Evolutionary conservation across 2,888 invertebrate genomes (phyloP), one percentile per base, ranked within the genome.

Genomic region (Tenthredo distinguenda): DNA sequence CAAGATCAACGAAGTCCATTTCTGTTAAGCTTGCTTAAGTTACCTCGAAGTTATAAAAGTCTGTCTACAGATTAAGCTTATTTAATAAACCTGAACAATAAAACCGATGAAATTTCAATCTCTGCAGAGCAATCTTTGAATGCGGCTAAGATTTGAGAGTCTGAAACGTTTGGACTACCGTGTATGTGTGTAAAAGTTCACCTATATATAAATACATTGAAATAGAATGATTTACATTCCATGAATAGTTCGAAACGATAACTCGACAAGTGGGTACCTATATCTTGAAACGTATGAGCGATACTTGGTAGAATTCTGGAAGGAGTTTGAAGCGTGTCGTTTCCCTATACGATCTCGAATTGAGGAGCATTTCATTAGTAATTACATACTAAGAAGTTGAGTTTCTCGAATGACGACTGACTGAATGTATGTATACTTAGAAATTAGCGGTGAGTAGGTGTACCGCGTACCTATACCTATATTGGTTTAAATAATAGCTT

Each of bases 351-450:
- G 34, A 34, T 7, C 50, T 18, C 76, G 47, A 26, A 31, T 74
- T 31, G 18, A 34, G 34, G 18, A 26, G 50, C 34, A 50, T 50
- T 50, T 77, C 31, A 34, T 50, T 18, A 50, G 76, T 50, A 50
- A 77, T 74, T 43, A 74, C 72, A 7, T 77, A 77, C 50, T 50
- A 18, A 47, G 76, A 50, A 77, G 15, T 77, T 77, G 34, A 18
- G 55, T 34, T 77, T 55, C 76, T 47, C 31, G 31, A 77, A 77
- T 55, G 55, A 55, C 12, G 77, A 50, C 50, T 55, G 55, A 77
- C 21, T 47, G 6, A 47, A 47, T 18, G 26, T 77, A 62, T 62
- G 62, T 62, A 62, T 72, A 74, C 74, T 10, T 7, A 55, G 31
- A 55, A 77, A 77, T 77, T 77, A 77, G 31, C 18, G 15, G 34